Percentiles rank a stretch among this genome's conserved stretches.
Conservation (phyloP, 2,797 vertebrate genomes). For the Anableps anableps region DNA sequence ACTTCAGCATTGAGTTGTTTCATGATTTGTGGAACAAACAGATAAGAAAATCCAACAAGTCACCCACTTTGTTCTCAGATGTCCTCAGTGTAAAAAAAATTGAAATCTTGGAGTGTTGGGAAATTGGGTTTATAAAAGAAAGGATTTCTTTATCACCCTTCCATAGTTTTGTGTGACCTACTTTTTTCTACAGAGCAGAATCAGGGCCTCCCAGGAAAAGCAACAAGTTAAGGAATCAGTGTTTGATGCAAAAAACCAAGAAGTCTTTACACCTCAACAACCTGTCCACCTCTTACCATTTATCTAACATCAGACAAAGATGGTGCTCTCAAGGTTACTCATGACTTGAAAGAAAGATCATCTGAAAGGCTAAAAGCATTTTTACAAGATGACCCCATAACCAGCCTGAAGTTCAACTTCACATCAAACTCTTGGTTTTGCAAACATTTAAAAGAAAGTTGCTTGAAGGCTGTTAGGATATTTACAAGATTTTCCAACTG, state of each 20-base stretch:
- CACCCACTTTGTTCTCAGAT: background rate
- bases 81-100: background rate
- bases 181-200: background rate
- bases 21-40: background rate
- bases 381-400: conserved; percentile 22
- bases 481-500: background rate
- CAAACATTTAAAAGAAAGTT: background rate
- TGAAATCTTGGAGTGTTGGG: background rate
- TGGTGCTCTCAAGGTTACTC: conserved; percentile 27
- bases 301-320: conserved; percentile 21
- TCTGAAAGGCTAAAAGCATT: background rate
- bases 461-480: background rate
- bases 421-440: background rate
- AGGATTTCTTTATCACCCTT: background rate
- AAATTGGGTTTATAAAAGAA: background rate
- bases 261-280: conserved; percentile 3
- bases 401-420: background rate
- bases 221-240: background rate
- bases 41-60: background rate
- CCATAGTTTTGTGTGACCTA: too few species aligned
- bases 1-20: background rate
- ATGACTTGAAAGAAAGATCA: conserved; percentile 12
- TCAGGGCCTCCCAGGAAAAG: background rate
- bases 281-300: conserved; percentile 15
- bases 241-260: background rate